Base-by-base conservation (phyloP, 2,888 invertebrate species). In the Chorisops tibialis region DNA sequence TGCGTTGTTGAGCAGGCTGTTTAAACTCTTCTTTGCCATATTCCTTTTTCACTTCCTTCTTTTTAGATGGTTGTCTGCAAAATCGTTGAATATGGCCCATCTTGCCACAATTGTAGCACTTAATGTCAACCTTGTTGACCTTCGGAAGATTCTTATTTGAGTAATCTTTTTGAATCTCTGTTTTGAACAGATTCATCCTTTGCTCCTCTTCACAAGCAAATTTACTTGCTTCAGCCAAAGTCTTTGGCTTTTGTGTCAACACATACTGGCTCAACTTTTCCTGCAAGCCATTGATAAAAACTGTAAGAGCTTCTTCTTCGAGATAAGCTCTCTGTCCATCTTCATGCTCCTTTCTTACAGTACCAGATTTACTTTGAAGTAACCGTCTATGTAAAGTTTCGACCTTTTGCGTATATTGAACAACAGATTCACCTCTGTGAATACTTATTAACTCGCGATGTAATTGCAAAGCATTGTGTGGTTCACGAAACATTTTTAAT, bases 191-290 rank as follows among this genome's bases (percentile, higher is more conserved):
- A n/a, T n/a, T n/a, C n/a, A n/a, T n/a, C n/a, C 41, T 16, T 43
- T 61, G 63, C 12, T 61, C 60, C n/a, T 63, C 59, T 19, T 61
- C 62, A 16, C 54, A 45, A 2, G 61, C 50, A 16, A 63, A 61
- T 30, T 38, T 48, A 51, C 59, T 59, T 19, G 59, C 59, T n/a
- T 59, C 63, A 14, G 49, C 12, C 12, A 63, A 39, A 9, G 21
- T 45, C 9, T 49, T 61, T 18, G 63, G 51, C 43, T 21, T 37
- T 38, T 63, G 58, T 9, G 51, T 63, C 6, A 61, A 45, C 2
- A 51, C 63, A 14, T 63, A 61, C 7, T 39, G 49, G 6, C 30
- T 11, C n/a, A 49, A 14, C 9, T 49, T 24, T 30, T 11, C n/a
- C 4, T 30, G 49, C 14, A 49, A 30, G 1, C 30, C 49, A 49